Percentiles rank a stretch among this genome's conserved stretches.
These are phyloP conservation scores for Hylyphantes graminicola DNA, from an alignment of 1,140 invertebrate genomes.

Conservation along the genomic window DNA sequence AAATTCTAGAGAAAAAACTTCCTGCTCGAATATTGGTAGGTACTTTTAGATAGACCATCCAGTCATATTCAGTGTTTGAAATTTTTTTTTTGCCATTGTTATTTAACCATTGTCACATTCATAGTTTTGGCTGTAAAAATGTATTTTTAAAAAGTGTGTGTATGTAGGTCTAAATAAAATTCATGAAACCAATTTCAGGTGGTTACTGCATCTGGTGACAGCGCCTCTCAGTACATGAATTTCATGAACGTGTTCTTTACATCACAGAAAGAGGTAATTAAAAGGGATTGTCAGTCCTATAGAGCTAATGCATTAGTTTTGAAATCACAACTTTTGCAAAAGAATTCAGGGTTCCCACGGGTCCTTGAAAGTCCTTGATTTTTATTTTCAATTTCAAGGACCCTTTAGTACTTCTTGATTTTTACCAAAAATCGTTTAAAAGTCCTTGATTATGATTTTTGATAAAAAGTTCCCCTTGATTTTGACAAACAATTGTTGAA, in stretches of 20 bases:
- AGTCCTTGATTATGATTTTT: no score
- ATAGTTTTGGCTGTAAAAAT: not conserved
- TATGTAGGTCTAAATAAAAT: not conserved
- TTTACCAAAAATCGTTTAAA: no score
- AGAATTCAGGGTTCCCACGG: no score
- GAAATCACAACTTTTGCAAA: no score
- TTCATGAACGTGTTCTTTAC: slow-evolving; percentile 99
- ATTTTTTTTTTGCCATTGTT: not conserved
- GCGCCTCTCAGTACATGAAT: slow-evolving; percentile 95
- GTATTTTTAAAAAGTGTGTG: no score
- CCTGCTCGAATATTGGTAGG: slow-evolving; percentile 34
- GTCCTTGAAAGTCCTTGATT: no score
- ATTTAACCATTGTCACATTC: not conserved
- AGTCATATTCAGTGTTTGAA: not conserved
- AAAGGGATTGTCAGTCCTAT: no score
- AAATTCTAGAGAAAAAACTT: slow-evolving; percentile 35
- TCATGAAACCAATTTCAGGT: slow-evolving; percentile 74
- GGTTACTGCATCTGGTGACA: slow-evolving; percentile 89
- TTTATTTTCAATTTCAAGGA: no score
- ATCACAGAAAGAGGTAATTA: slow-evolving; percentile 81
- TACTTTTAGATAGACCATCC: not conserved
- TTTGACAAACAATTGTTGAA: no score
- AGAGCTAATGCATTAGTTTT: no score
- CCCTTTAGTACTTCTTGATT: no score
- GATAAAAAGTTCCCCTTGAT: no score